Evolutionary conservation across 1,140 invertebrate genomes (phyloP), one percentile per base, ranked within the genome.

Genomic region (Samia ricini): DNA sequence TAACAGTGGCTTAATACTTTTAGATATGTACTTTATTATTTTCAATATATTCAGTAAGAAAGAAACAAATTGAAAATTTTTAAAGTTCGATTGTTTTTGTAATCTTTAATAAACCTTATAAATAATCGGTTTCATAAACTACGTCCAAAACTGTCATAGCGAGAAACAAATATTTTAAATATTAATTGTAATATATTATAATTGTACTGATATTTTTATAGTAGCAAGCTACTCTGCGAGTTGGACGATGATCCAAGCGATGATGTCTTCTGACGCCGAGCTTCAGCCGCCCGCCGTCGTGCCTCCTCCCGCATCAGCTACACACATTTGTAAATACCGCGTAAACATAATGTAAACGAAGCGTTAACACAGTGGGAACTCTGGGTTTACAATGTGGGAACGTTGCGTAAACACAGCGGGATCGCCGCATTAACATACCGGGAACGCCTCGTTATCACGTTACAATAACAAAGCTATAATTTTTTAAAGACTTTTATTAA

Each of bases 191-290:
- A 42, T 42, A 10, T 4, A 42, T 29, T 10, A 10, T 29, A 29
- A 29, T 4, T 42, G 12, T 42, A 42, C 12, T 1, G 12, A 12
- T 4, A 42, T 42, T 55, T 52, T 81, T 81, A 54, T 83, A 88
- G 88, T 63, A 90, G 88, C 68, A 88, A 90, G 67, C 76, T 90
- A 20, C 79, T 90, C 6, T 90, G 88, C 67, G 88, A 88, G 59
- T 61, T 90, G 72, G 88, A 90, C 23, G 88, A 90, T 33, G 88
- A 90, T 24, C 88, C 85, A 18, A 88, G 83, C 60, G 88, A 90
- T 61, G 88, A 90, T 63, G 85, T 88, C 71, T 90, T 88, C 88
- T 90, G 88, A 90, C 88, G 85, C 77, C 88, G 74, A 66, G 78
- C 80, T 42, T 71, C 77, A 54, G 79, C 76, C 59, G 77, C 82